Evolutionary conservation across 2,797 vertebrate genomes (phyloP).

Genomic region (Megalops cyprinoides): DNA sequence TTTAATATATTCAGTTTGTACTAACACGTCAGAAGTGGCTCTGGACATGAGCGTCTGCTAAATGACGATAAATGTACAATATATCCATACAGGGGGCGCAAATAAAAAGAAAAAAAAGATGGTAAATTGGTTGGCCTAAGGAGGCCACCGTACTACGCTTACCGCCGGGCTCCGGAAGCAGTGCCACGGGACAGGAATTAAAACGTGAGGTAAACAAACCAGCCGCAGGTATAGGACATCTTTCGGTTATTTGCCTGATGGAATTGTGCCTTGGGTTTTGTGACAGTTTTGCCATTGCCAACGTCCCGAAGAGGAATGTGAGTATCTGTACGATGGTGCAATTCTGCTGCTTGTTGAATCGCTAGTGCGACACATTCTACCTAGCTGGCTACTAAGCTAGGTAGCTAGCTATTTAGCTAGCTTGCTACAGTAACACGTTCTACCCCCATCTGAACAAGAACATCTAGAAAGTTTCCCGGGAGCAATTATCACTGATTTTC

Average conservation of each 20-base stretch:
- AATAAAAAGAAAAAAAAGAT: too few relatives aligned
- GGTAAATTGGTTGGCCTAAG: too few relatives aligned
- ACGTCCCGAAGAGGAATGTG: neutral
- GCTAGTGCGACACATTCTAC: neutral
- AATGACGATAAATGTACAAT: too few relatives aligned
- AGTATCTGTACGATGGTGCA: neutral
- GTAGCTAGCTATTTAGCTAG: neutral
- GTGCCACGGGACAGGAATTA: constrained; percentile 20
- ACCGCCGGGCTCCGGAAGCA: constrained; percentile 11
- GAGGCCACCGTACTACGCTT: neutral
- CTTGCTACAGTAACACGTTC: neutral
- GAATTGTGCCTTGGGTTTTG: neutral
- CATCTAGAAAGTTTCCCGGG: too few relatives aligned
- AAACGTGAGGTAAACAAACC: constrained; percentile 14
- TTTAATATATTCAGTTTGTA: too few relatives aligned
- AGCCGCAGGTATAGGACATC: neutral
- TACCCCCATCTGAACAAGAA: too few relatives aligned
- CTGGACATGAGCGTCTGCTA: too few relatives aligned
- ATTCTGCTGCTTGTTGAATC: neutral
- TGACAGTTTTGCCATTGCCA: neutral
- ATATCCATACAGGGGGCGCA: too few relatives aligned
- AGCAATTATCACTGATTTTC: too few relatives aligned
- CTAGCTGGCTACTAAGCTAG: neutral
- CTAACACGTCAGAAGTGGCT: too few relatives aligned
- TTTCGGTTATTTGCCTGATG: neutral